phyloP scores from a whole-genome alignment of 2,113 vertebrate genomes.

The Terrapene triunguis region DNA sequence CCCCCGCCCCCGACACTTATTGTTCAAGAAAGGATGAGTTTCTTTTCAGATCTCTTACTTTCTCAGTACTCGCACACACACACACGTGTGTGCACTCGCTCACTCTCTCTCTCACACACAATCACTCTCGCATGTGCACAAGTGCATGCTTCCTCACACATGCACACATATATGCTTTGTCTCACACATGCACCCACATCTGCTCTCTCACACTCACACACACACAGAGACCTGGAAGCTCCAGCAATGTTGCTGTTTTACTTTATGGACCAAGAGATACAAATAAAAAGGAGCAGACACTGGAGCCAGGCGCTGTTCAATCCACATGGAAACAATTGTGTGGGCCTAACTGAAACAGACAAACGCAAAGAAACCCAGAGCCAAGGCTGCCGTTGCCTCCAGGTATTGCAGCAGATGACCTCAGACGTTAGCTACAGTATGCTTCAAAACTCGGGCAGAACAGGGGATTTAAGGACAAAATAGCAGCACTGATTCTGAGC shows the following conservation, averaged over 20 bases:
- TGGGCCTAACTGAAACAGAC: neutral
- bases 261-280: neutral
- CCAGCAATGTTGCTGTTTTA: rapidly evolving
- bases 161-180: too few species aligned
- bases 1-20: neutral
- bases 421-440: neutral
- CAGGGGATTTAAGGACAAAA: neutral
- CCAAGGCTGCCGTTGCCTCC: neutral
- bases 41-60: rapidly evolving
- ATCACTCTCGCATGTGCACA: too few species aligned
- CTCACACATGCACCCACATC: too few species aligned
- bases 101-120: too few species aligned
- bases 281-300: neutral
- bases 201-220: too few species aligned
- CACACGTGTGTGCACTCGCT: rapidly evolving
- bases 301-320: rapidly evolving
- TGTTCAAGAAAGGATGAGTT: neutral
- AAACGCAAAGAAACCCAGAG: neutral
- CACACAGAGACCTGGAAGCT: neutral
- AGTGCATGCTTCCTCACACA: too few species aligned
- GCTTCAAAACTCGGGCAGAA: neutral
- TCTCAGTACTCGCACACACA: rapidly evolving
- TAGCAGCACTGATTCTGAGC: neutral
- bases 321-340: neutral
- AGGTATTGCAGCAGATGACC: rapidly evolving